phyloP scores from a whole-genome alignment of 2,797 vertebrate genomes.

The Dromococcyx pavoninus region DNA sequence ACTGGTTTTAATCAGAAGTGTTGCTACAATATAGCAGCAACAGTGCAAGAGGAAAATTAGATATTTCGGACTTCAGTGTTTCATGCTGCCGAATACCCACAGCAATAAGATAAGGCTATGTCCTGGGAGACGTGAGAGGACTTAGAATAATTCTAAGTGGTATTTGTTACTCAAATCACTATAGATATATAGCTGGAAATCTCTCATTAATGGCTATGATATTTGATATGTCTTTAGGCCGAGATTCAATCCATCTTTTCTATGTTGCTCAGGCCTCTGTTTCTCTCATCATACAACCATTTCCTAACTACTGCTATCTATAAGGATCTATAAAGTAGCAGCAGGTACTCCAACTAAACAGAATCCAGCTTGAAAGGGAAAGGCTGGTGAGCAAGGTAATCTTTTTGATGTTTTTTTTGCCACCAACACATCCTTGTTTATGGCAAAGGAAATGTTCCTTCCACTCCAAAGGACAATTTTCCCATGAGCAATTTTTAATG shows the following conservation, averaged over 20 bases:
- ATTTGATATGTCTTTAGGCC: neutral
- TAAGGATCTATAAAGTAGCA: neutral
- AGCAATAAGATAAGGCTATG: neutral
- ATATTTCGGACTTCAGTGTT: neutral
- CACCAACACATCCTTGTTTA: neutral
- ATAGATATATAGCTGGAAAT: neutral
- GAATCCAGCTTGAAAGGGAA: neutral
- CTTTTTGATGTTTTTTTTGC: neutral
- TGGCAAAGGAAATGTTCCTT: neutral
- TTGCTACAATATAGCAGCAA: neutral
- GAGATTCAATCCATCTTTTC: neutral
- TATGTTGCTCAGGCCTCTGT: neutral
- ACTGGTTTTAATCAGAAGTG: neutral
- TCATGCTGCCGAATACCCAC: neutral
- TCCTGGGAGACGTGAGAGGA: neutral
- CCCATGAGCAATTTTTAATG: neutral
- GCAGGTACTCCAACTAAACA: neutral
- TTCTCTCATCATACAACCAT: neutral
- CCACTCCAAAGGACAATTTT: neutral
- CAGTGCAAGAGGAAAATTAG: neutral
- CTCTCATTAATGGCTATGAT: neutral
- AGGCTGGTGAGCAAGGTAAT: neutral
- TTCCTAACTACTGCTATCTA: constrained; percentile 13
- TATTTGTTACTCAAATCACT: neutral
- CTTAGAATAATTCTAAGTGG: neutral